phyloP scores from a whole-genome alignment of 2,797 vertebrate species.

The Pipistrellus nathusii region DNA sequence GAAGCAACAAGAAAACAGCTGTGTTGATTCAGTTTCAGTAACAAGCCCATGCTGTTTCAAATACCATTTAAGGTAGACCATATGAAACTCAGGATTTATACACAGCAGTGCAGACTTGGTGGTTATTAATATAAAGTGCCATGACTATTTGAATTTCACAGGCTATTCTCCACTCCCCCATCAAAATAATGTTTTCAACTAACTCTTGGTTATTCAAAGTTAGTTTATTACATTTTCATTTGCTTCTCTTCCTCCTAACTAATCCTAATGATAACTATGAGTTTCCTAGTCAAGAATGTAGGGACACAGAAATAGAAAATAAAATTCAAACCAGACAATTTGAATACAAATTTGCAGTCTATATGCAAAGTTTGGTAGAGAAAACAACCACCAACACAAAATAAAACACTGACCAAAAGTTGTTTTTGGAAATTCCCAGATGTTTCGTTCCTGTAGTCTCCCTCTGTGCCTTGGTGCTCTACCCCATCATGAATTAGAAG shows the following conservation, averaged over 20 bases:
- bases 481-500: not conserved
- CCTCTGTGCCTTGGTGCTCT: not conserved
- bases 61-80: constrained; percentile 84
- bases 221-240: not conserved
- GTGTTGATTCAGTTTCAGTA: constrained; percentile 81
- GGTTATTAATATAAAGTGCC: constrained; percentile 76
- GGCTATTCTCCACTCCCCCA: constrained; percentile 61
- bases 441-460: not conserved
- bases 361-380: not conserved
- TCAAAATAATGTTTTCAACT: constrained; percentile 55
- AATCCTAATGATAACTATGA: not conserved
- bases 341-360: not conserved
- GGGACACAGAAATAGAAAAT: not conserved
- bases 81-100: constrained; percentile 82
- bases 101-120: constrained; percentile 75
- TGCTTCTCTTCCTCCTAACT: not conserved
- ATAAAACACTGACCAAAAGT: not conserved
- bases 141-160: constrained; percentile 73
- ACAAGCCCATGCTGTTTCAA: constrained; percentile 78
- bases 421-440: not conserved
- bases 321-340: constrained; percentile 23
- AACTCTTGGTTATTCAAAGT: constrained; percentile 55
- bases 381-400: not conserved
- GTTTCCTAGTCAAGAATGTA: not conserved
- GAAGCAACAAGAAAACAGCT: constrained; percentile 80